Base-by-base conservation (phyloP, 2,888 invertebrate species). In the Zaprionus bogoriensis region DNA sequence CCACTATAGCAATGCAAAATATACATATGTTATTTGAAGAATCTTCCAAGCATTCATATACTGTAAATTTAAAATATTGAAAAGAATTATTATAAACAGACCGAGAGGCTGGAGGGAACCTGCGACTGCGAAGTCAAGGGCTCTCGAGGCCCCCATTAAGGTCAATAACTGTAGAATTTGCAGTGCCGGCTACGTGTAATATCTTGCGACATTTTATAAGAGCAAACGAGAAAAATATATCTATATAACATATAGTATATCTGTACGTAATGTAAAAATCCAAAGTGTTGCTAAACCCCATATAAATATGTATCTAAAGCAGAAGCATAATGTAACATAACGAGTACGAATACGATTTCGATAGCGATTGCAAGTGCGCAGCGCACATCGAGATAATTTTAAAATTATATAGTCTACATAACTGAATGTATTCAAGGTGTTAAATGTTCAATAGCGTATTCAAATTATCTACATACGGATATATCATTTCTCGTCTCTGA, bases 111-210 rank as follows among this genome's bases (percentile, higher is more conserved):
- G n/a, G n/a, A n/a, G n/a, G n/a, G n/a, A n/a, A n/a, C n/a, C n/a
- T n/a, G n/a, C 53, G 45, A n/a, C 27, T 27, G 27, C 2, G 6
- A 22, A 20, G n/a, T 22, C 41, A 22, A 23, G 22, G 6, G n/a
- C n/a, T 6, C 7, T n/a, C 14, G 39, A 46, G n/a, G n/a, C 10
- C n/a, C 20, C 22, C 20, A 9, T 10, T 1, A n/a, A 2, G 10
- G 4, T 20, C 19, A 39, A 5, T 10, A 39, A 25, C 27, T 42
- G 55, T 48, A 58, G 52, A 58, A 55, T 19, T 38, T 67, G 52
- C 61, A 86, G 87, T 74, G 87, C 87, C 87, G 88, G 88, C 73
- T 66, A 87, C 74, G 87, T 87, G 88, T 87, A 87, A 88, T 87
- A 88, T 71, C 79, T 55, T 64, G 71, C 66, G 41, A 74, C 78